phyloP scores from a whole-genome alignment of 2,797 vertebrate species.

The Molothrus ater region DNA sequence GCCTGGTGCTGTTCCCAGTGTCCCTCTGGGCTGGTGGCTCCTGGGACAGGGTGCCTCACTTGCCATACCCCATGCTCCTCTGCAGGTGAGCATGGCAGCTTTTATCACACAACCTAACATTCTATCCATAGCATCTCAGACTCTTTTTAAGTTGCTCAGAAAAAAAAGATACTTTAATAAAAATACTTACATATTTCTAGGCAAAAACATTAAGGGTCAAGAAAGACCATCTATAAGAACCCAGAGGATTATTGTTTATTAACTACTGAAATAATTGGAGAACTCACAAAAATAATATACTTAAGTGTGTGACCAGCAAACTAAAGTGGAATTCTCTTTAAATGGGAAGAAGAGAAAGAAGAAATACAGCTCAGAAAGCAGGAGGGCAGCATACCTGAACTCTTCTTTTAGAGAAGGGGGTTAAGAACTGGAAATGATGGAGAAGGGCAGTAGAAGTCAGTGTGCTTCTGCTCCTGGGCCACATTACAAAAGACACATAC shows the following conservation, averaged over 20 bases:
- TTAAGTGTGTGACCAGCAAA: neutral
- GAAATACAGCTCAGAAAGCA: neutral
- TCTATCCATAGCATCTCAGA: neutral
- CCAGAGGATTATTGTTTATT: neutral
- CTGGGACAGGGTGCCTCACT: neutral
- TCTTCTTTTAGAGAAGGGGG: neutral
- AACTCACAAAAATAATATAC: neutral
- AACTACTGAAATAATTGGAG: neutral
- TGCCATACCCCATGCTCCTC: neutral
- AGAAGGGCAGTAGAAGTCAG: neutral
- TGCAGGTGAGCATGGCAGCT: neutral
- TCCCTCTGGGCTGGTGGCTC: neutral
- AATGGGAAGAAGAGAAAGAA: neutral
- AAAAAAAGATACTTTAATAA: neutral
- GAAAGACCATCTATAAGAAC: neutral
- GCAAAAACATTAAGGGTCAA: neutral
- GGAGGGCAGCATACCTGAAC: neutral
- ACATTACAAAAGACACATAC: neutral
- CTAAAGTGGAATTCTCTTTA: neutral
- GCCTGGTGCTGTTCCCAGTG: neutral
- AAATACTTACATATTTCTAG: neutral
- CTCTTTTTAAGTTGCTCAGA: rapidly evolving
- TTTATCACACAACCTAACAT: neutral
- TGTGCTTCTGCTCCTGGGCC: neutral
- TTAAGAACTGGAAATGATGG: neutral